phyloP scores from a whole-genome alignment of 2,888 invertebrate species.

The Orchesellides sinensis region DNA sequence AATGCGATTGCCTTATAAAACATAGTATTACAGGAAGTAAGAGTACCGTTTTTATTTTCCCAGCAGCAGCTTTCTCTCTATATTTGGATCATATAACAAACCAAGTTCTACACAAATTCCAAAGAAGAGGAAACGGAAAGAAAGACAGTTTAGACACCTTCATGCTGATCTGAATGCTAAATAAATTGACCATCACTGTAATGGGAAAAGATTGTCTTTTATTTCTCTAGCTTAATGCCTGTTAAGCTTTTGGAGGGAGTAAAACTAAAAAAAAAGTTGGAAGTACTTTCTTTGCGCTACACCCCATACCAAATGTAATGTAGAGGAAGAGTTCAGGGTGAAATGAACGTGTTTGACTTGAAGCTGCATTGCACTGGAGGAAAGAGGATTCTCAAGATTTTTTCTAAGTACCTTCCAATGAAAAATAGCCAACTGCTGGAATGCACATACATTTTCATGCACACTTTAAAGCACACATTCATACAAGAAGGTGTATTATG shows the following conservation, averaged over 20 bases:
- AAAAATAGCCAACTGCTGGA: background rate
- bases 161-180: slow-evolving; percentile 62
- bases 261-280: slow-evolving; percentile 40
- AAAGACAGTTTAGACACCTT: slow-evolving; percentile 59
- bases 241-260: slow-evolving; percentile 41
- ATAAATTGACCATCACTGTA: slow-evolving; percentile 57
- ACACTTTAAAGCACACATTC: too few species aligned
- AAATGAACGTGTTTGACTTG: slow-evolving; percentile 18
- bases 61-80: too few species aligned
- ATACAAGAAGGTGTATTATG: too few species aligned
- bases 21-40: too few species aligned
- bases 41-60: too few species aligned
- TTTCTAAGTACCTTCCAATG: background rate
- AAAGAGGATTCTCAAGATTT: background rate
- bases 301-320: background rate
- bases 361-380: background rate
- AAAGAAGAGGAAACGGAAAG: slow-evolving; percentile 49
- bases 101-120: background rate
- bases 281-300: slow-evolving; percentile 4
- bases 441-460: background rate
- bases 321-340: too few species aligned
- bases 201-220: slow-evolving; percentile 57
- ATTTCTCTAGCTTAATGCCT: slow-evolving; percentile 43
- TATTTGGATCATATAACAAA: slow-evolving; percentile 2
- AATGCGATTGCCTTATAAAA: too few species aligned